Conservation (phyloP, 2,888 invertebrate genomes). For the Tenthredo distinguenda region DNA sequence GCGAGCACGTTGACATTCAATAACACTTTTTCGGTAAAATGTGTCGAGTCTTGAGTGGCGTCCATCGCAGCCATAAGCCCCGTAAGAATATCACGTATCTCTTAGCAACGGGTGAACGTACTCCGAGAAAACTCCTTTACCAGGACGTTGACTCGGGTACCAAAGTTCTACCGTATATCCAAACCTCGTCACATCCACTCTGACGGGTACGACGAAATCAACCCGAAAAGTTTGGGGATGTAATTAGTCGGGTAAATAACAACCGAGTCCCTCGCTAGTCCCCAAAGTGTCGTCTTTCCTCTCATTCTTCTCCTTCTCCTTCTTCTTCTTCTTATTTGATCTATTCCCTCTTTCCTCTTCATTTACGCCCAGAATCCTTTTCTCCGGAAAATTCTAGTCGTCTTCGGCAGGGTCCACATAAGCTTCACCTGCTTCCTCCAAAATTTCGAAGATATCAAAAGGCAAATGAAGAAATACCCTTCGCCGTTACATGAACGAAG, state of each 20-base stretch:
- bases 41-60: constrained; percentile 3
- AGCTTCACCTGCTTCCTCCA: neutral
- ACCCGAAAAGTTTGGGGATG: neutral
- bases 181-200: constrained; percentile 2
- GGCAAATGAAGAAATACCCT: neutral
- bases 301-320: neutral
- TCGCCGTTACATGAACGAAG: neutral
- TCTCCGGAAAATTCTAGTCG: neutral
- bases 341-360: neutral
- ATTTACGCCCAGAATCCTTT: neutral
- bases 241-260: constrained; percentile 34
- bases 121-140: neutral
- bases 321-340: neutral
- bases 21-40: constrained; percentile 28
- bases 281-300: neutral
- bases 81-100: constrained; percentile 30
- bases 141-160: constrained; percentile 11
- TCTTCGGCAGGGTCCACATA: neutral
- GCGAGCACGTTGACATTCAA: neutral
- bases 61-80: neutral
- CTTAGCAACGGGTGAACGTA: constrained; percentile 41
- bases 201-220: neutral
- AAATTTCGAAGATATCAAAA: neutral
- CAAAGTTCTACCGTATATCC: neutral
- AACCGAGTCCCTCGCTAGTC: constrained; percentile 2